Base-by-base conservation (phyloP, 2,888 invertebrate genomes). In the Azorinus chamasolen region DNA sequence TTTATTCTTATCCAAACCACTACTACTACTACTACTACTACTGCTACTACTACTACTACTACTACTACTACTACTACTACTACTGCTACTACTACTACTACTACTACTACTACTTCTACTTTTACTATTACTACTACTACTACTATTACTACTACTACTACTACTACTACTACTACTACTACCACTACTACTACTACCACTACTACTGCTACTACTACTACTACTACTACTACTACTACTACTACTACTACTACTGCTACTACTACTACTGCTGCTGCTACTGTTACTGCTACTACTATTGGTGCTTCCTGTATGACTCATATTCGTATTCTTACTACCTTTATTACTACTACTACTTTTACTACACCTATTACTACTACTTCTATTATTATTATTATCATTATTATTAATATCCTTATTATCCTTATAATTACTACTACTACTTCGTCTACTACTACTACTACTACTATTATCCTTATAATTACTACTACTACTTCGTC, bases 21-120 rank as follows among this genome's bases (percentile, higher is more conserved):
- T n/a, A n/a, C n/a, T 41, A 41, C 41, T 41, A 41, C 41, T 41
- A 41, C 41, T 41, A 41, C 41, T 41, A 41, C 41, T 41, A 41
- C 41, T 41, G 14, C 41, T 41, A 41, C 41, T 41, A 14, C 41
- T 41, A 41, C 41, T 41, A 41, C 41, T 41, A 41, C 41, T 41
- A 41, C 41, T 41, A 41, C 41, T 41, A 41, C 41, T 41, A 41
- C 41, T 41, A 41, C 41, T 41, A 41, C 41, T 41, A 41, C 41
- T 41, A 41, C 41, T 41, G 14, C 41, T 41, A 41, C 12, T 41
- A 41, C 41, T 41, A 41, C 41, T 41, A 41, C 41, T 41, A 41
- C 41, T 41, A 41, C 41, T 41, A 41, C 41, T 41, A 41, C 41
- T 41, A 41, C 41, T 41, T 14, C 41, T 41, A 41, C 41, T 41